phyloP scores from a whole-genome alignment of 2,797 vertebrate species.

The Arnoldichthys spilopterus region DNA sequence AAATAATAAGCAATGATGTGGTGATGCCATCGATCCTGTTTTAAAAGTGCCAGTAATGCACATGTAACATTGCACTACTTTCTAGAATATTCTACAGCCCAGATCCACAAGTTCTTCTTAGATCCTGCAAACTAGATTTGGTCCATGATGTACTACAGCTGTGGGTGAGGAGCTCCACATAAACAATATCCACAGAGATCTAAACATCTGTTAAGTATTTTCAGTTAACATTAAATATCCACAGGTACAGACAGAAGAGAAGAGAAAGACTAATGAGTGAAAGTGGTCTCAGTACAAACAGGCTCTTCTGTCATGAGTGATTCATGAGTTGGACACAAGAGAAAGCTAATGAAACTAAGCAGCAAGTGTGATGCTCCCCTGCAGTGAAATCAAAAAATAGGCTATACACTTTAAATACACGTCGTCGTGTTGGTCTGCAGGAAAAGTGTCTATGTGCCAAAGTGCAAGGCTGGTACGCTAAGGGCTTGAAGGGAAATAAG shows the following conservation, averaged over 20 bases:
- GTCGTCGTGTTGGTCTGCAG: constrained; percentile 2
- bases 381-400: not conserved
- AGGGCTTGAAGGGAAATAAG: not conserved
- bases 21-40: not conserved
- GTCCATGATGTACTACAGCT: not conserved
- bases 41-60: constrained; percentile 35
- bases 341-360: not conserved
- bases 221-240: not conserved
- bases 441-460: constrained; percentile 51
- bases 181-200: not conserved
- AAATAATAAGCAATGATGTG: not conserved
- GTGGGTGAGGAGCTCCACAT: not conserved
- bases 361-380: not conserved
- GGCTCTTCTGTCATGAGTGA: not conserved
- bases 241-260: not conserved
- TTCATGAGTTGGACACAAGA: not conserved
- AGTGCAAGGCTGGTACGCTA: constrained; percentile 51
- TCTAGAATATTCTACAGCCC: not conserved
- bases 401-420: not conserved
- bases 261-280: not conserved
- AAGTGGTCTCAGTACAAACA: not conserved
- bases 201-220: not conserved
- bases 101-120: not conserved
- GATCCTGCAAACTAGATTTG: not conserved
- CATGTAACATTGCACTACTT: not conserved